Evolutionary conservation across 2,888 invertebrate species (phyloP).

Genomic region (Drosophila multiciliata): DNA sequence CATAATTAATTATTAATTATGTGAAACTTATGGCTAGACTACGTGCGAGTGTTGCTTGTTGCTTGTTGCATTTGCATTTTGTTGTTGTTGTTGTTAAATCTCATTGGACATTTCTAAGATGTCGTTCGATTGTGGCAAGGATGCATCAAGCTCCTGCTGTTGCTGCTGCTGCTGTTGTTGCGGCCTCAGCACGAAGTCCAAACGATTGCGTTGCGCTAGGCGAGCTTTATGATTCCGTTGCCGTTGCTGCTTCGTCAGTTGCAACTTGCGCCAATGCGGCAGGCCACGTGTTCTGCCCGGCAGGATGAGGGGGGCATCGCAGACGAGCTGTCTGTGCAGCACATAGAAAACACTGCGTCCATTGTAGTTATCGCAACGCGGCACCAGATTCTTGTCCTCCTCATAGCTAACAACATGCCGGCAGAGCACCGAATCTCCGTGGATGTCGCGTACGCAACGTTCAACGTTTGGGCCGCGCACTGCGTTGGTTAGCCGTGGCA

Average conservation of each 20-base stretch:
- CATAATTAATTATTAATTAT: slow-evolving; percentile 18
- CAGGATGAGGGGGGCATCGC: slow-evolving; percentile 67
- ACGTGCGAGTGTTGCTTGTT: slow-evolving; percentile 18
- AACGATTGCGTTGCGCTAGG: slow-evolving; percentile 57
- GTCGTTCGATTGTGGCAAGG: slow-evolving; percentile 2
- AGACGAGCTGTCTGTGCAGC: slow-evolving; percentile 86
- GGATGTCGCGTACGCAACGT: slow-evolving; percentile 76
- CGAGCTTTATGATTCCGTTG: slow-evolving; percentile 27
- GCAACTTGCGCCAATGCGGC: slow-evolving; percentile 60
- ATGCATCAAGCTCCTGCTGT: background rate
- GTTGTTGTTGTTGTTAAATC: slow-evolving; percentile 34
- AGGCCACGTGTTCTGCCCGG: slow-evolving; percentile 34
- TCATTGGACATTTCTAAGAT: slow-evolving; percentile 51
- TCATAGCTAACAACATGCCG: slow-evolving; percentile 84
- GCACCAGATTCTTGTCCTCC: slow-evolving; percentile 87
- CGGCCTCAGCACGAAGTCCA: slow-evolving; percentile 49
- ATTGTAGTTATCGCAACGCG: slow-evolving; percentile 87
- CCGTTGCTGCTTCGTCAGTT: too few species aligned
- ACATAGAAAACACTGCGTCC: slow-evolving; percentile 89
- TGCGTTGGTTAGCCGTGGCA: slow-evolving; percentile 87
- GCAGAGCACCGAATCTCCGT: slow-evolving; percentile 77
- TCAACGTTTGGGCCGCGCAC: slow-evolving; percentile 61
- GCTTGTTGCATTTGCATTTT: background rate
- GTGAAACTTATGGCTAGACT: slow-evolving; percentile 36
- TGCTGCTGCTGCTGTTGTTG: slow-evolving; percentile 22